Conservation (phyloP, 2,113 vertebrate species). For the Numida meleagris region DNA sequence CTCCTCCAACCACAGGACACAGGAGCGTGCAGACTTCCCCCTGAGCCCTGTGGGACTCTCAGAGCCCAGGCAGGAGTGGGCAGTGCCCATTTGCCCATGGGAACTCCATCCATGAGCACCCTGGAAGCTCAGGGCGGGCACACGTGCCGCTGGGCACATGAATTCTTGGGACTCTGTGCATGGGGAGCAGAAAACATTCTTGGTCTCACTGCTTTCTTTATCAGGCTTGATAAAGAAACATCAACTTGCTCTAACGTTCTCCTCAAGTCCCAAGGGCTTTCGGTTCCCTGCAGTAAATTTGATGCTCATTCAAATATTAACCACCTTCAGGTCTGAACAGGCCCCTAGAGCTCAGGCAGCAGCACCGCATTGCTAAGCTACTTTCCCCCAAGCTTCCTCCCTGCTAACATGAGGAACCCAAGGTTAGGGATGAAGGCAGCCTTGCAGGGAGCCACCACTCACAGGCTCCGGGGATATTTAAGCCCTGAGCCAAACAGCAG, state of each 20-base stretch:
- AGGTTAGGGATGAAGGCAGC: not conserved
- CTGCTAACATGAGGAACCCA: fast-evolving
- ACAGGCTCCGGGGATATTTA: not conserved
- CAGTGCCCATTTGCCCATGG: not conserved
- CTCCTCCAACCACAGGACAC: not conserved
- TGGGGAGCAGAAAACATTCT: not conserved
- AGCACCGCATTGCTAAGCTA: not conserved
- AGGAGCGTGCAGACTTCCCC: not conserved
- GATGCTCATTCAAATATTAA: not conserved
- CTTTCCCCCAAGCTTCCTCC: fast-evolving
- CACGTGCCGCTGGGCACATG: not conserved
- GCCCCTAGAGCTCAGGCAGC: not conserved
- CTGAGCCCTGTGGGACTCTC: not conserved
- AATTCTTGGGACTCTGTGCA: not conserved
- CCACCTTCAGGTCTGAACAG: not conserved
- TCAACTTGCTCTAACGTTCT: not conserved
- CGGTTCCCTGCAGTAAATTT: not conserved
- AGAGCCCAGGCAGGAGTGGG: not conserved
- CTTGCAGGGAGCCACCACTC: not conserved
- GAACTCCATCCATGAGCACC: not conserved
- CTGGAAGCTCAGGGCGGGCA: not conserved
- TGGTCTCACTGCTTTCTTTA: not conserved
- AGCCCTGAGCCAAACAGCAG: not conserved
- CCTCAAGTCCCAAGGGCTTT: not conserved
- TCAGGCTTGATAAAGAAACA: not conserved